Evolutionary conservation across 2,888 invertebrate genomes (phyloP).

Genomic region (Limnephilus rhombicus): DNA sequence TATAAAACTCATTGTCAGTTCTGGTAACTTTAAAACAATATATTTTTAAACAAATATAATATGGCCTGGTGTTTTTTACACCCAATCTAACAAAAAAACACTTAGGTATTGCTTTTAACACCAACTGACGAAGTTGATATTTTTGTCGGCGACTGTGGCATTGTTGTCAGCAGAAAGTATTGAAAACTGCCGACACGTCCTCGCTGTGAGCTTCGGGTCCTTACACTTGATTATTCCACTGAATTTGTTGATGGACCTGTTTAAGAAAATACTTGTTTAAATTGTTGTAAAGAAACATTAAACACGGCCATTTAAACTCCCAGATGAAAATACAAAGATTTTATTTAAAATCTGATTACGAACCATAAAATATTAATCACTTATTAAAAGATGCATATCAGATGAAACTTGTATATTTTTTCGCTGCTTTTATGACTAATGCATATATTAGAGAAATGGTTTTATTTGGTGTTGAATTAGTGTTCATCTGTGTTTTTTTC

Average conservation of each 20-base stretch:
- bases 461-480: not conserved
- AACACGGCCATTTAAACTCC: not conserved
- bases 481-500: not conserved
- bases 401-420: not conserved
- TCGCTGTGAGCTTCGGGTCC: not conserved
- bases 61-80: not conserved
- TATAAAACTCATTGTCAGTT: not conserved
- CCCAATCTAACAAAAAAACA: not conserved
- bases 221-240: not conserved
- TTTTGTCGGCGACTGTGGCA: not conserved
- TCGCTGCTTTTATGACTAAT: not conserved
- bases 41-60: slow-evolving; percentile 1
- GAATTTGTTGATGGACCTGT: not conserved
- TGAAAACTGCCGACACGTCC: not conserved
- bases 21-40: not conserved
- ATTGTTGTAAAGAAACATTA: not conserved
- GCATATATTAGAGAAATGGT: not conserved
- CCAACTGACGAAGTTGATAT: not conserved
- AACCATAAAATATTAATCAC: not conserved
- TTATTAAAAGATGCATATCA: not conserved
- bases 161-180: not conserved
- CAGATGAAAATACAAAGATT: not conserved
- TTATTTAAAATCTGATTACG: not conserved
- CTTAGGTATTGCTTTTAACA: not conserved
- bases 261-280: not conserved